Evolutionary conservation across 2,113 vertebrate genomes (phyloP), one percentile per base, ranked within the genome.

Genomic region (Urocitellus parryii): DNA sequence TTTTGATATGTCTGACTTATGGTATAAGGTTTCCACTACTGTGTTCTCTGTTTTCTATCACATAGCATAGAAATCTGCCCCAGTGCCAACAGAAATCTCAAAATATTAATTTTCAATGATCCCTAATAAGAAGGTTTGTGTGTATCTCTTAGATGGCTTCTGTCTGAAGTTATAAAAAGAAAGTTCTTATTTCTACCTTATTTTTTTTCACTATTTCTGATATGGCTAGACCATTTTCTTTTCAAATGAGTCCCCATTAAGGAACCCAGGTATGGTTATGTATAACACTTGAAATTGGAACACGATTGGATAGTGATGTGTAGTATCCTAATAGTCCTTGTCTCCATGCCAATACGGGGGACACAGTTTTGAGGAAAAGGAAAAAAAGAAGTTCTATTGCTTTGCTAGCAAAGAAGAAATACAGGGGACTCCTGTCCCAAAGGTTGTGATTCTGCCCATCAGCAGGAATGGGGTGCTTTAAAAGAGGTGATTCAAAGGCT

Each of bases 71-170:
- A 94, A 63, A 65, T 80, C 61, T 78, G 11, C 34, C 27, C 61
- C 65, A 45, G 3, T 13, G 6, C 51, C 77, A 90, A 29, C 22
- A 11, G 61, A 90, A 27, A 87, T 89, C 76, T 94, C 74, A 88
- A 94, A 93, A 82, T 88, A 91, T 42, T 85, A 82, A 90, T 86
- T 79, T 94, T n/a, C 80, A 58, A 79, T 80, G 34, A 39, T 51
- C 8, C 24, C n/a, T 84, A 39, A 5, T 79, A 80, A 73, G 93
- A 68, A 94, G 96, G 18, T 91, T 94, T 93, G 1, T 74, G 34
- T 76, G 1, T 45, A 20, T 96, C 1, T 91, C n/a, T 92, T 58
- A 56, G 9, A 61, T 90, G 25, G 48, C 88, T 91, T 91, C 56
- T 90, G 34, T 58, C 13, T 37, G 4, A 70, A 22, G 2, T 14